Evolutionary conservation across 2,888 invertebrate genomes (phyloP).

Genomic region (Campopleginae sp.): DNA sequence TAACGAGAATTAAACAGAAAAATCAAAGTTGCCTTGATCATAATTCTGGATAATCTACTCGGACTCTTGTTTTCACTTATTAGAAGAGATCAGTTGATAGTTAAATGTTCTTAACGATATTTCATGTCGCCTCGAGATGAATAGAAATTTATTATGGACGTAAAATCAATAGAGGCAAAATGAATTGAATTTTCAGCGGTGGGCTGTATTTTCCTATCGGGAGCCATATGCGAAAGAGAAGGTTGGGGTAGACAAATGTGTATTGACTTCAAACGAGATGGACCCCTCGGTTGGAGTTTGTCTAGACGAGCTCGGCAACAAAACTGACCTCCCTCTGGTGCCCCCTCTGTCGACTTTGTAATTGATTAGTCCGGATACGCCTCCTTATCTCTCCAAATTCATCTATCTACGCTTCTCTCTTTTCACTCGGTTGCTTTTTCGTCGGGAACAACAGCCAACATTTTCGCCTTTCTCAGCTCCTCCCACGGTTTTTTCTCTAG

Average conservation of each 20-base stretch:
- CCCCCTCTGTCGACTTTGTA: constrained; percentile 79
- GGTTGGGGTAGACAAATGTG: constrained; percentile 28
- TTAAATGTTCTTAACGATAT: background rate
- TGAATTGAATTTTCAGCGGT: constrained; percentile 50
- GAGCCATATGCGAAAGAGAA: constrained; percentile 37
- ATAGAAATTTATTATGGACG: constrained; percentile 29
- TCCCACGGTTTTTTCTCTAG: constrained; percentile 59
- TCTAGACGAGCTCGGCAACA: constrained; percentile 60
- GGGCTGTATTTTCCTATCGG: constrained; percentile 52
- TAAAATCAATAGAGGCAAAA: constrained; percentile 9
- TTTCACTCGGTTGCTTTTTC: constrained; percentile 5
- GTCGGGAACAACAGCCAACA: constrained; percentile 52
- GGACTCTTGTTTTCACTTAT: background rate
- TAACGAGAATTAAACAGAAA: background rate
- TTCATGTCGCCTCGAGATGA: background rate
- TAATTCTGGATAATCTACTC: background rate
- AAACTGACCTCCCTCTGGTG: constrained; percentile 38
- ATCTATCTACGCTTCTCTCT: constrained; percentile 75
- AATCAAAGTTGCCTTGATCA: background rate
- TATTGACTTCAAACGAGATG: constrained; percentile 66
- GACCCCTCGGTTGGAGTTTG: constrained; percentile 63
- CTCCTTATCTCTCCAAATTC: constrained; percentile 82
- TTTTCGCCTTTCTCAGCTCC: constrained; percentile 56
- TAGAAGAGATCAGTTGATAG: background rate
- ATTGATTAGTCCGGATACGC: constrained; percentile 83